Base-by-base conservation (phyloP, 2,797 vertebrate genomes). In the Cryptoblepharus egeriae region DNA sequence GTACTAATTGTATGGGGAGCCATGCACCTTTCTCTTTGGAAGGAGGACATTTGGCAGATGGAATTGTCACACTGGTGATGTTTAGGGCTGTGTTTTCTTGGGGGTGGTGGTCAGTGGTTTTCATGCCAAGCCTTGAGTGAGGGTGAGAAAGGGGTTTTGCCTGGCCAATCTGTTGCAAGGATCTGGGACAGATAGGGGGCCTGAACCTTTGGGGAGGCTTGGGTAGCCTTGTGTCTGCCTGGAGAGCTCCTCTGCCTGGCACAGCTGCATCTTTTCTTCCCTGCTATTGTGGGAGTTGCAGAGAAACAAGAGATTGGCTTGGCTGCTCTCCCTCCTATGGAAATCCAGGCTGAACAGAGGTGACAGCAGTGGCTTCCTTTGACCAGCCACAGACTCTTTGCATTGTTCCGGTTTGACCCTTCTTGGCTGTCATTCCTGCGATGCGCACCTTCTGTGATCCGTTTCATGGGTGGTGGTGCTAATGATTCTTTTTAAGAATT, bases 241-340 rank as follows among this genome's bases (percentile, higher is more conserved):
- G 65, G 72, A 30, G 81, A 55, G 39, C 37, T 32, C 39, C 89
- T 37, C 57, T 16, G 69, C 49, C 64, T n/a, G 37, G 71, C 63
- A 76, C 20, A 55, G 74, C 18, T 72, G 75, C 39, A 28, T 9
- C 63, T 63, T 77, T 77, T 64, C 37, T 72, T 76, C 32, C 57
- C 49, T 26, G 55, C 77, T 64, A 20, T 81, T 77, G 85, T 77
- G 85, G 61, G 64, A 37, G 77, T 28, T 42, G 11, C 16, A 37
- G 68, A 45, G 52, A 12, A 57, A 18, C 30, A 22, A 22, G 9
- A 30, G 72, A 60, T 4, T 39, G 6, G n/a, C 45, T 77, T 11
- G 55, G 20, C 58, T 35, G 57, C 24, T 72, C 45, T 64, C 12
- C 37, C 18, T 64, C 26, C 1, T n/a, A 20, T 30, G 69, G 30